phyloP scores from a whole-genome alignment of 1,140 invertebrate genomes.

The Babylonia areolata region DNA sequence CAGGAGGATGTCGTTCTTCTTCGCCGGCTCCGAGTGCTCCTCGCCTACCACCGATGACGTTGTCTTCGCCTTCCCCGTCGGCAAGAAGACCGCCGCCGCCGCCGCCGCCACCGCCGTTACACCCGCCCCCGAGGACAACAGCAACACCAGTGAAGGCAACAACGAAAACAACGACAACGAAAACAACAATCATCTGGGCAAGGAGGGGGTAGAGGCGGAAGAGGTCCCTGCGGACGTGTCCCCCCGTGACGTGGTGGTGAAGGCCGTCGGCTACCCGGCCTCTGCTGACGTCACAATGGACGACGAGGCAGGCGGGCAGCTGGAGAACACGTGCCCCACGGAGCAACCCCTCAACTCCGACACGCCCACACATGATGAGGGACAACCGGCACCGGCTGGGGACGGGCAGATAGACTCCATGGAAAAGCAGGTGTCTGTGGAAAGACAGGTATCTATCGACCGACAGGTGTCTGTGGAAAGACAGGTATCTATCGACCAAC shows the following conservation, averaged over 20 bases:
- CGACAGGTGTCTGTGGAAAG: no score
- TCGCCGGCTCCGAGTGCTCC: conserved; percentile 24
- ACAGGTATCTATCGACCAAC: not conserved
- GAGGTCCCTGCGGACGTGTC: not conserved
- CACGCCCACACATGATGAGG: no score
- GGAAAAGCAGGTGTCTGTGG: no score
- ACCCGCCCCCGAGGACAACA: not conserved
- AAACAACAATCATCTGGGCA: not conserved
- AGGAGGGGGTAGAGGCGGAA: no score
- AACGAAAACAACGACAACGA: not conserved
- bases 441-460: no score
- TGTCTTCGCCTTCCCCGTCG: conserved; percentile 29
- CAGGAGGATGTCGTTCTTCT: conserved; percentile 30
- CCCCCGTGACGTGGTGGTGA: not conserved
- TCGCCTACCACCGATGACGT: conserved; percentile 31
- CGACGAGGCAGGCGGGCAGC: no score
- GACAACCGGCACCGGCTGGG: no score
- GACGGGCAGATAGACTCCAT: no score
- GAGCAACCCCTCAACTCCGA: no score
- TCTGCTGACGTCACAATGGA: not conserved
- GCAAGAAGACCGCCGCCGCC: not conserved
- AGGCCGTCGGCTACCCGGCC: not conserved
- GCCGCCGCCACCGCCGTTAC: not conserved
- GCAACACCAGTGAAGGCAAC: not conserved
- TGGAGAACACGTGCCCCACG: no score